Evolutionary conservation across 2,113 vertebrate species (phyloP).

Genomic region (Setophaga kirtlandii): DNA sequence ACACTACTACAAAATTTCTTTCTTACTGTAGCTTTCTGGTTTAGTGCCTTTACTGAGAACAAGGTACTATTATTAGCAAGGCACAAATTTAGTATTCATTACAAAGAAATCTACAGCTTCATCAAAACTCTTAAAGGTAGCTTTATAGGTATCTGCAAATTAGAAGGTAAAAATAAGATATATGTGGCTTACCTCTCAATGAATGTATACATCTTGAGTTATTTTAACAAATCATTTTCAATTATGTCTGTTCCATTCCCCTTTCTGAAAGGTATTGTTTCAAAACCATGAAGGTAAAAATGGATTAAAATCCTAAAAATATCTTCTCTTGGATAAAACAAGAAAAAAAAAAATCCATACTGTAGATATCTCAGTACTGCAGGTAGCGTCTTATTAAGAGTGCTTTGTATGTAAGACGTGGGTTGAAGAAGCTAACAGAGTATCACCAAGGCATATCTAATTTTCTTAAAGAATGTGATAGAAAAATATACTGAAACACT

Average conservation of each 20-base stretch:
- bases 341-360: constrained; percentile 9
- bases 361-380: constrained; percentile 35
- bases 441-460: background rate
- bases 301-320: constrained; percentile 16
- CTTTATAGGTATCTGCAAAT: background rate
- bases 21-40: background rate
- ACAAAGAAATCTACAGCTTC: background rate
- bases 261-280: background rate
- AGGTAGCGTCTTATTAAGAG: background rate
- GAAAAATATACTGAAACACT: background rate
- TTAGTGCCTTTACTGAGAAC: background rate
- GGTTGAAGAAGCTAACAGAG: background rate
- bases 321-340: constrained; percentile 25
- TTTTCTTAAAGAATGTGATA: background rate
- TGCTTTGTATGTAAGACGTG: background rate
- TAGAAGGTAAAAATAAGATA: background rate
- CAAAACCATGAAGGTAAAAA: background rate
- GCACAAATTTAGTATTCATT: background rate
- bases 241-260: background rate
- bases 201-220: background rate
- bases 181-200: background rate
- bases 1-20: background rate
- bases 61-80: background rate
- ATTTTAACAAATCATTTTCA: constrained; percentile 14
- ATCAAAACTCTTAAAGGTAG: background rate